phyloP scores from a whole-genome alignment of 2,113 vertebrate species.

The Dissostichus mawsoni region DNA sequence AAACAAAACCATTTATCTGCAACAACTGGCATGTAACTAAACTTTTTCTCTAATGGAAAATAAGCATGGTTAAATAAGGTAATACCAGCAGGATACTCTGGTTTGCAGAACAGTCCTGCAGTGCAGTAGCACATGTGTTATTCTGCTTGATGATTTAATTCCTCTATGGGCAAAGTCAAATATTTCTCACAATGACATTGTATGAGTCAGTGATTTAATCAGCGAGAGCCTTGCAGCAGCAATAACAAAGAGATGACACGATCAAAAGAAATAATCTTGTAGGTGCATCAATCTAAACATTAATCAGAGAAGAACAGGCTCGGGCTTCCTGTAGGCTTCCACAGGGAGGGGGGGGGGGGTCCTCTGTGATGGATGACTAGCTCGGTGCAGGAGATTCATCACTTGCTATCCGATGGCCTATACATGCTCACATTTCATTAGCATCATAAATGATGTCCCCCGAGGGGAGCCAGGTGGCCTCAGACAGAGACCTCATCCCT shows the following conservation, averaged over 20 bases:
- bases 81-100: constrained; percentile 7
- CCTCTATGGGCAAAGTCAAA: constrained; percentile 54
- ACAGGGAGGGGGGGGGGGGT: not conserved
- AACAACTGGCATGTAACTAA: constrained; percentile 44
- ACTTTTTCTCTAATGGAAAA: constrained; percentile 52
- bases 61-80: constrained; percentile 35
- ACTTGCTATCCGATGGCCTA: constrained; percentile 63
- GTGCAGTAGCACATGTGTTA: constrained; percentile 25
- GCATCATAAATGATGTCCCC: constrained; percentile 74
- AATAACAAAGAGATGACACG: constrained; percentile 73
- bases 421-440: constrained; percentile 74
- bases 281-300: constrained; percentile 67
- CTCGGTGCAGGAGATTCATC: constrained; percentile 70
- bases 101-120: constrained; percentile 12
- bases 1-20: constrained; percentile 68
- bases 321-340: constrained; percentile 60
- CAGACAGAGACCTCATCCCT: constrained; percentile 64
- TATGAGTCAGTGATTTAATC: constrained; percentile 62
- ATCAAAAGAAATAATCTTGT: constrained; percentile 74
- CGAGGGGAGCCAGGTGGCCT: constrained; percentile 61
- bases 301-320: constrained; percentile 67
- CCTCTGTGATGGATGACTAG: constrained; percentile 69
- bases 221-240: constrained; percentile 52
- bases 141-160: constrained; percentile 50
- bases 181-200: constrained; percentile 56